phyloP scores from a whole-genome alignment of 2,888 invertebrate species.

The Polyommatus iphigenia region DNA sequence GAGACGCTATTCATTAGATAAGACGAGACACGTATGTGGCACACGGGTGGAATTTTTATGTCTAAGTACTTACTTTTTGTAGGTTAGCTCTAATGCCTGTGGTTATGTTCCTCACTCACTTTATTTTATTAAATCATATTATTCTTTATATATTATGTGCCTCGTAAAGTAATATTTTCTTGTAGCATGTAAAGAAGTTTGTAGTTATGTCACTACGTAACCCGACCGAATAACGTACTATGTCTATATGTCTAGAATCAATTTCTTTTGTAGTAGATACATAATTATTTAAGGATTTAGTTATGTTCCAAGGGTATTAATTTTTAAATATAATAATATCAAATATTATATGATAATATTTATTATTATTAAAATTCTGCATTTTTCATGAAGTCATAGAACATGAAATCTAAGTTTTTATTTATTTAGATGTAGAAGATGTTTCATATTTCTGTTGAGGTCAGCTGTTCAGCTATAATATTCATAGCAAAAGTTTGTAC shows the following conservation, averaged over 20 bases:
- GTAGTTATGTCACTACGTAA: no score
- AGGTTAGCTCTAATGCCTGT: background rate
- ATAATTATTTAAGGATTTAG: no score
- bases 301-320: no score
- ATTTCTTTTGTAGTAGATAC: no score
- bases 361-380: no score
- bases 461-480: conserved; percentile 6
- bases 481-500: conserved; percentile 7
- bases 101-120: background rate
- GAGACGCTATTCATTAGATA: conserved; percentile 10
- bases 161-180: background rate
- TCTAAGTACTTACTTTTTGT: conserved; percentile 13
- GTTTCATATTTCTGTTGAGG: background rate
- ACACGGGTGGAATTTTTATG: conserved; percentile 12
- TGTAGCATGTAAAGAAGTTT: background rate
- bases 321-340: no score
- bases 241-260: no score
- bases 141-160: background rate
- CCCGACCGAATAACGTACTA: no score
- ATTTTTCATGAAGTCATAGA: no score
- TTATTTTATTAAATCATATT: background rate
- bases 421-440: background rate
- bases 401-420: background rate
- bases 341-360: no score
- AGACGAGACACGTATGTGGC: conserved; percentile 17